Conservation (phyloP, 2,113 vertebrate species). For the Stegostoma tigrinum region DNA sequence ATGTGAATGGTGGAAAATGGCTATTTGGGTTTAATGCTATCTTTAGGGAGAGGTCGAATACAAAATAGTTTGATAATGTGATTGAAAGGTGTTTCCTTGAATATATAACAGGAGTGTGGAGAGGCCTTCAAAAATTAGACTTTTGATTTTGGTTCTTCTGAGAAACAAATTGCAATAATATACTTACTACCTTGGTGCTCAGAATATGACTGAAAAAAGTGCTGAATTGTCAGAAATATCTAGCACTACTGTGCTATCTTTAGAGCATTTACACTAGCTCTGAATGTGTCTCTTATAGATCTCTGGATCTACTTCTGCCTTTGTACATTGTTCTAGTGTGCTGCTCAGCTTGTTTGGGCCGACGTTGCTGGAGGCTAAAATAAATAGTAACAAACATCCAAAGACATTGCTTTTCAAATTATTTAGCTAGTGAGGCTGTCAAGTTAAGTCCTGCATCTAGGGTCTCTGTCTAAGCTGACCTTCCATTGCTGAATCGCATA, state of each 20-base stretch:
- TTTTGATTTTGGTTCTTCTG: background rate
- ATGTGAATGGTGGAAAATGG: background rate
- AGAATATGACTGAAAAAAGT: background rate
- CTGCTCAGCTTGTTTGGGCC: background rate
- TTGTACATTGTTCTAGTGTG: too few species aligned
- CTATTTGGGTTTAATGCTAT: background rate
- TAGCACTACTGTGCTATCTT: background rate
- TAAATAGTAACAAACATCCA: background rate
- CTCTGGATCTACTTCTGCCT: background rate
- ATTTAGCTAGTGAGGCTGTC: background rate
- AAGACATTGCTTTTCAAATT: background rate
- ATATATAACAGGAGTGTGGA: background rate
- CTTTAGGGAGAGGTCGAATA: background rate
- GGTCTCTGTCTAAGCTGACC: background rate
- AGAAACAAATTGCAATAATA: background rate
- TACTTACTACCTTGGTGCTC: background rate
- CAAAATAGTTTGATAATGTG: background rate
- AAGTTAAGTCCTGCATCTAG: background rate
- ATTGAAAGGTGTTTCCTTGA: background rate
- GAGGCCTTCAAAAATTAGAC: background rate
- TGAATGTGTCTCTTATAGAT: too few species aligned
- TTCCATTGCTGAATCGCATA: background rate
- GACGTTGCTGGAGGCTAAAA: background rate
- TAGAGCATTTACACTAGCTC: background rate
- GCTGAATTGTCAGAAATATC: background rate